Base-by-base conservation (phyloP, 1,140 invertebrate species). In the Papilio xuthus region DNA sequence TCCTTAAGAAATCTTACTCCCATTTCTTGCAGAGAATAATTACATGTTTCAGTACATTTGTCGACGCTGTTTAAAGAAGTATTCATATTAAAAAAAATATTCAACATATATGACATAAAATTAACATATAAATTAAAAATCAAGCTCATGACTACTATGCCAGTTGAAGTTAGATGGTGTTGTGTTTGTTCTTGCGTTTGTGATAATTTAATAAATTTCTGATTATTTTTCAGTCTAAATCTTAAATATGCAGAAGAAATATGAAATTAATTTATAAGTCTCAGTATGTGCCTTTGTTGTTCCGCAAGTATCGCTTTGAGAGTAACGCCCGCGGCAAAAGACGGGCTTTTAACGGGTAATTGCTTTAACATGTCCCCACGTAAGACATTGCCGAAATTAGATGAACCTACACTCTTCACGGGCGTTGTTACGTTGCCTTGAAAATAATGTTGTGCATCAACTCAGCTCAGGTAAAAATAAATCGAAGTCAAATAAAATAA, bases 291-390 rank as follows among this genome's bases (percentile, higher is more conserved):
- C 53, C 53, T 32, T 18, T 76, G 56, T 76, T 32, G 53, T 56
- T 60, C 20, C 73, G 53, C 20, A 12, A 20, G 32, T 60, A 37
- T 76, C 28, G 73, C 73, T 76, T 76, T 76, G 74, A 63, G 74
- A 84, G 79, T 83, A 81, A 80, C 80, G 88, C 89, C 86, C 70
- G 71, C 80, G 87, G 86, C 88, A 84, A 81, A 83, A 87, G 84
- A 80, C 84, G 85, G 83, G 88, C 90, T 92, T 92, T 93, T 90
- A 93, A 85, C 89, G 90, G 84, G 85, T 93, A 93, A 93, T 93
- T 92, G 90, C 83, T 84, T 93, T 93, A 91, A 91, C 89, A 89
- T 88, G 89, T 87, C 85, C 85, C 86, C 78, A 86, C 87, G 84
- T 86, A 88, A 84, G 89, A 87, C 88, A 90, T 85, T 85, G 88